Evolutionary conservation across 2,888 invertebrate genomes (phyloP).

Genomic region (Eupithecia subfuscata): DNA sequence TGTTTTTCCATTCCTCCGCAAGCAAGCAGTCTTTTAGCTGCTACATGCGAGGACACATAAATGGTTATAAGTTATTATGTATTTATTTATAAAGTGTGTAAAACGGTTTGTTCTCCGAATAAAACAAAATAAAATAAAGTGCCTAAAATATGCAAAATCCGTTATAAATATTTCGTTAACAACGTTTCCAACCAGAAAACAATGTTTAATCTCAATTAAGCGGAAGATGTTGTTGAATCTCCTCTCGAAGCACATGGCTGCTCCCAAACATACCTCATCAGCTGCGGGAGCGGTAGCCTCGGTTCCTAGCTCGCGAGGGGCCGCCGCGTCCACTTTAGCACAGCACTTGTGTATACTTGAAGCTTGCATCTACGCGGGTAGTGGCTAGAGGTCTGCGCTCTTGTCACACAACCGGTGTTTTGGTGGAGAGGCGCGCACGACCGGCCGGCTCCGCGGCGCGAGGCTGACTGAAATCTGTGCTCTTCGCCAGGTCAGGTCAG

Average conservation of each 20-base stretch:
- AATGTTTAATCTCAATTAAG: not conserved
- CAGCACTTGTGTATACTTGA: constrained; percentile 31
- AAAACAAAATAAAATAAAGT: too few species aligned
- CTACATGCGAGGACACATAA: too few species aligned
- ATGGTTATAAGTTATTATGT: too few species aligned
- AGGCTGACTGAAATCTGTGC: constrained; percentile 82
- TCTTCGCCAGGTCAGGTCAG: constrained; percentile 77
- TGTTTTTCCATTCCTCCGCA: too few species aligned
- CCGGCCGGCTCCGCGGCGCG: constrained; percentile 74
- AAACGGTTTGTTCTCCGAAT: too few species aligned
- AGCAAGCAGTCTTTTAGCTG: too few species aligned
- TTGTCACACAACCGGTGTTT: constrained; percentile 55
- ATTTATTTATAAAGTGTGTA: too few species aligned
- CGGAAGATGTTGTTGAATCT: not conserved
- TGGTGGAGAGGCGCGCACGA: constrained; percentile 51
- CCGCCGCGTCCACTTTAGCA: constrained; percentile 29
- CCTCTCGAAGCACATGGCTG: constrained; percentile 20
- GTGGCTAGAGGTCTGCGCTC: constrained; percentile 46
- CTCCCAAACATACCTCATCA: constrained; percentile 34
- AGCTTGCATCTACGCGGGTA: constrained; percentile 32
- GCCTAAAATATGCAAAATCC: not conserved
- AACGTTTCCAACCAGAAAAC: not conserved
- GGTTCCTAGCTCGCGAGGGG: constrained; percentile 21
- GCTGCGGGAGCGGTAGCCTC: constrained; percentile 42
- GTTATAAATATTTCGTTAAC: not conserved